Conservation (phyloP, 2,888 invertebrate species). For the Omphaloscelis lunosa region DNA sequence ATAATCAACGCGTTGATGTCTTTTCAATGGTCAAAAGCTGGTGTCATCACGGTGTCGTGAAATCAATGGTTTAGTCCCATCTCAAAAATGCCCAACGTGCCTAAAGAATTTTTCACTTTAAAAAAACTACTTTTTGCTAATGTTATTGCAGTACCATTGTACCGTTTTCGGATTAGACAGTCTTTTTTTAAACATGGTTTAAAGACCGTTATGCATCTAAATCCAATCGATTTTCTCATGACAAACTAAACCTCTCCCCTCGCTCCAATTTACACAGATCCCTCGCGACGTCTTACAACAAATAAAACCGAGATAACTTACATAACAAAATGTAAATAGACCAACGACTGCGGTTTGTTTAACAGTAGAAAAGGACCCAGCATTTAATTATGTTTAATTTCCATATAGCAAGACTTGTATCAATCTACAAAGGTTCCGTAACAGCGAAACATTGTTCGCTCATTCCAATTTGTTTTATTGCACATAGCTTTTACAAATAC, state of each 20-base stretch:
- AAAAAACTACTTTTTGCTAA: too few species aligned
- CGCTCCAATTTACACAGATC: conserved; percentile 26
- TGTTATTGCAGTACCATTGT: too few species aligned
- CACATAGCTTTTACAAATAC: conserved; percentile 50
- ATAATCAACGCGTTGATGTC: too few species aligned
- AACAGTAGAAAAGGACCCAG: conserved; percentile 53
- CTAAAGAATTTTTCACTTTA: too few species aligned
- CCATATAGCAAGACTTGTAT: conserved; percentile 60
- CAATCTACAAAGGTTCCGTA: conserved; percentile 46
- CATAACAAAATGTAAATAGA: conserved; percentile 61
- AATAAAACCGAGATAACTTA: conserved; percentile 43
- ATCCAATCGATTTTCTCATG: neutral
- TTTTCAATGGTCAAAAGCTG: too few species aligned
- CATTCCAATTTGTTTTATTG: conserved; percentile 57
- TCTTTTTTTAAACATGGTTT: too few species aligned
- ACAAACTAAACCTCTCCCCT: neutral
- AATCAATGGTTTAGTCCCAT: too few species aligned
- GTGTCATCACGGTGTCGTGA: too few species aligned
- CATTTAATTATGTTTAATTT: conserved; percentile 64
- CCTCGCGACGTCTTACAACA: conserved; percentile 2
- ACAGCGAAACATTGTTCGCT: conserved; percentile 44
- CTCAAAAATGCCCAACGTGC: too few species aligned
- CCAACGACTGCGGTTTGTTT: conserved; percentile 43
- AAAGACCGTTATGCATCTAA: neutral
- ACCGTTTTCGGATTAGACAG: too few species aligned